Evolutionary conservation across 1,140 invertebrate species (phyloP).

Genomic region (Portunus trituberculatus): DNA sequence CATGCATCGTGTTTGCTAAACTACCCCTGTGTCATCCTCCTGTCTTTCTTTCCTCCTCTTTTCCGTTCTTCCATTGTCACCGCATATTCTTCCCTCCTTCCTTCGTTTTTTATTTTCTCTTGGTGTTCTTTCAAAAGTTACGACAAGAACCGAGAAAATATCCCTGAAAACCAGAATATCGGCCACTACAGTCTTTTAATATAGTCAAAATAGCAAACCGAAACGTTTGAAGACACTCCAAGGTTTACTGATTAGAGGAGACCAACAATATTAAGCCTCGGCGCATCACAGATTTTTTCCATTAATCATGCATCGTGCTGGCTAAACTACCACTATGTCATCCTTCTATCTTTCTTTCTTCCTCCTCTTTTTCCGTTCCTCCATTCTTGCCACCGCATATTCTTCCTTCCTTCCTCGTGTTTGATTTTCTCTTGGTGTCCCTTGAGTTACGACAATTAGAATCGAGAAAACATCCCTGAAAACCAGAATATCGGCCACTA

Average conservation of each 20-base stretch:
- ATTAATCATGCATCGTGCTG: background rate
- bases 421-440: no score
- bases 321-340: background rate
- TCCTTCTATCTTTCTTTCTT: background rate
- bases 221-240: background rate
- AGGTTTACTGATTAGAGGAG: background rate
- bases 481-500: no score
- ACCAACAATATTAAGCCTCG: background rate
- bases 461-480: no score
- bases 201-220: background rate
- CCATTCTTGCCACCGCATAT: no score
- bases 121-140: background rate
- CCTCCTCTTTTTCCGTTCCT: no score
- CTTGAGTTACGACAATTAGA: background rate
- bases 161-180: no score
- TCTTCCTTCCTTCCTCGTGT: no score
- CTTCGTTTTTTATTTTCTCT: background rate
- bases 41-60: background rate
- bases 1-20: background rate
- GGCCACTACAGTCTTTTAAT: background rate
- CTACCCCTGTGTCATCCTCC: background rate
- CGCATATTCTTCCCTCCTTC: no score
- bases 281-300: background rate
- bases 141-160: background rate
- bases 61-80: no score